A percentile compares a stretch with the other conserved stretches of the same genome.
phyloP scores from a whole-genome alignment of 2,113 vertebrate genomes.

The Pachycephala philippinensis region DNA sequence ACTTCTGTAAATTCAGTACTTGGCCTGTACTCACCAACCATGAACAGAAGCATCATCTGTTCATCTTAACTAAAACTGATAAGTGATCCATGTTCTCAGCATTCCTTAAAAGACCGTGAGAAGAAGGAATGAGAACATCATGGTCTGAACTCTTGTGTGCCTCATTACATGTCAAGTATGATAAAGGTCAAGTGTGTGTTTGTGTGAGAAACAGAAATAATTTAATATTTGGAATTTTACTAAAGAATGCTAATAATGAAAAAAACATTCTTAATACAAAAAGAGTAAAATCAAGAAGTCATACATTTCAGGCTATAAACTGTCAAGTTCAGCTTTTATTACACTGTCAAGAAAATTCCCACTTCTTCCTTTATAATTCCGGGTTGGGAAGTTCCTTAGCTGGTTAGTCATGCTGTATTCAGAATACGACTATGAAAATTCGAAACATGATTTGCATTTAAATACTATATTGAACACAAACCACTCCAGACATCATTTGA shows the following conservation, averaged over 20 bases:
- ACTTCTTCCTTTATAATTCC: constrained; percentile 2
- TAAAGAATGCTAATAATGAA: background rate
- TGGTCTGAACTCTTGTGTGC: background rate
- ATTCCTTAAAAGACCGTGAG: background rate
- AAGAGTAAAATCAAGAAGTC: background rate
- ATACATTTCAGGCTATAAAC: background rate
- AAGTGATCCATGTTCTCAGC: background rate
- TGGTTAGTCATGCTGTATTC: constrained; percentile 21
- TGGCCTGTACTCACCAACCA: background rate
- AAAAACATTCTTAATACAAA: background rate
- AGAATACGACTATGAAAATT: background rate
- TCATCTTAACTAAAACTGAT: background rate
- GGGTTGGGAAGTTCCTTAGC: background rate
- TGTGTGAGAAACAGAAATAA: background rate
- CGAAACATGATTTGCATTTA: background rate
- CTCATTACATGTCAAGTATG: background rate
- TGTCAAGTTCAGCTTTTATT: background rate
- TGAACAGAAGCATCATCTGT: background rate
- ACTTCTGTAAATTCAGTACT: background rate
- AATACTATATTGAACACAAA: constrained; percentile 34
- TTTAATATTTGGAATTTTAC: background rate
- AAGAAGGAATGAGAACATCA: background rate
- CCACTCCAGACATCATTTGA: background rate
- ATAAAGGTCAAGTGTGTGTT: background rate
- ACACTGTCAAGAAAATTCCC: background rate